Evolutionary conservation across 2,888 invertebrate species (phyloP), one percentile per base, ranked within the genome.

Genomic region (Saturnia pavonia): DNA sequence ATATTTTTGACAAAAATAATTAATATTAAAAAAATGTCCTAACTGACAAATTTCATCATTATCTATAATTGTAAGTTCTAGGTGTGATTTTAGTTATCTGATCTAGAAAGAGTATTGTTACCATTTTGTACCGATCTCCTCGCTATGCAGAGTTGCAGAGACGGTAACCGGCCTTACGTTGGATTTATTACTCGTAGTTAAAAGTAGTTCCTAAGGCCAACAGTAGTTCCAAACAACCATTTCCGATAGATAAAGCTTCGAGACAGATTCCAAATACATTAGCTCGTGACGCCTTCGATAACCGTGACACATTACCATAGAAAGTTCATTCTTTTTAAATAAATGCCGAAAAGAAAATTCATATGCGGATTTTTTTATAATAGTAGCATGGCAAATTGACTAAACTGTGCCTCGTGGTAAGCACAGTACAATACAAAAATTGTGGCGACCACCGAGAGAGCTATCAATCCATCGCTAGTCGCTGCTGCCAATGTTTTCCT

Each of bases 221-320:
- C 89, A 85, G 85, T 86, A 91, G 90, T 93, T 93, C 82, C 83
- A 89, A 93, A 93, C 91, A 91, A 86, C 92, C 89, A 91, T 93
- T 93, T 91, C 87, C 92, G 88, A 92, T 92, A 91, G 89, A 92
- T 92, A 91, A 89, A 91, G 86, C 90, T 79, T 79, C 84, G 83
- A 90, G 91, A 92, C 91, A 92, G 92, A 92, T 93, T 92, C 85
- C 89, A 93, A 94, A 93, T 90, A 92, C 93, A 93, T 93, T 93
- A 93, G 90, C 82, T 82, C 79, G 82, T 87, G 87, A 85, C 85
- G 86, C 82, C 81, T 79, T 74, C 71, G 73, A 76, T 77, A 74
- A 73, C 72, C 66, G 74, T 72, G 78, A 85, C 54, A 34, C 45
- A 40, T 54, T 34, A n/a, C n/a, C 14, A 51, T 68, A 54, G 34